Evolutionary conservation across 2,113 vertebrate species (phyloP), one percentile per base, ranked within the genome.

Genomic region (Halichoerus grypus): DNA sequence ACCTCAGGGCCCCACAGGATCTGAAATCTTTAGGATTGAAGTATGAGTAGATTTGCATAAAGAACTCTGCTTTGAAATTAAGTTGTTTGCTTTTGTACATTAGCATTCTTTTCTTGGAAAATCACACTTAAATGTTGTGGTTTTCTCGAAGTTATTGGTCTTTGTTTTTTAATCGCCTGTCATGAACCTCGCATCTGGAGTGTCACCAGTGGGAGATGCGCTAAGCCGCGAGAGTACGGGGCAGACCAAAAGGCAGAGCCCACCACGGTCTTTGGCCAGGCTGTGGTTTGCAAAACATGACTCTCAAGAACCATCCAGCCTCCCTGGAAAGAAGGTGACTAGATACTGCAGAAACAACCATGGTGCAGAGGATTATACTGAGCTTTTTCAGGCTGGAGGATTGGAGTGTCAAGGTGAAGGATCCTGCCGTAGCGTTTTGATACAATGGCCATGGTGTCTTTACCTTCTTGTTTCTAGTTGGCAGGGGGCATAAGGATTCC

Each of bases 21-120:
- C 74, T 97, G 92, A 90, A 72, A 69, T 83, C 31, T 4, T 21
- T 69, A 49, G 24, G 39, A 24, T 21, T 76, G 84, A 92, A 91
- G 71, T 94, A 59, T 14, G 26, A 95, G 72, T n/a, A 49, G 7
- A n/a, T 19, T 55, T 65, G n/a, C 10, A 51, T n/a, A 63, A 81
- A 82, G 13, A 42, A n/a, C 89, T 77, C 59, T 31, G 33, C 53
- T 82, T 67, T 39, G 71, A 87, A 96, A 93, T 94, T 31, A 69
- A 80, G 53, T 82, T 77, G 57, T 96, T 96, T 63, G 53, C 49
- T 96, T 94, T 94, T 83, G 72, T 92, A 69, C 83, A 55, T 59
- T 33, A 88, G 22, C 22, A 26, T 97, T 97, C 80, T 89, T 36
- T 84, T 84, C 87, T 77, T 19, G n/a, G 74, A 96, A 83, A 89